phyloP scores from a whole-genome alignment of 2,888 invertebrate genomes.

The Chrysomela aeneicollis region DNA sequence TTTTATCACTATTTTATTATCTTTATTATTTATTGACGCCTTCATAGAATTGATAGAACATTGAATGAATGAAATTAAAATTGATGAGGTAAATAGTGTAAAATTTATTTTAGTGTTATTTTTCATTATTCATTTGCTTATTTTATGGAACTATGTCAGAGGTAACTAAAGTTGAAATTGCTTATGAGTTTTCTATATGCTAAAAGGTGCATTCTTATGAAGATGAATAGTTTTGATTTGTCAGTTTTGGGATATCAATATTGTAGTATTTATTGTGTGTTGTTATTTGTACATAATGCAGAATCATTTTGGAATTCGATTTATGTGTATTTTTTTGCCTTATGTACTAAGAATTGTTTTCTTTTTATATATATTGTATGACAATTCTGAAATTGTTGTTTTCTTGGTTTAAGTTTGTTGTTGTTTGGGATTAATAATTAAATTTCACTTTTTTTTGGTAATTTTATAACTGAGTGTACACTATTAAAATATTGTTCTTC shows the following conservation, averaged over 20 bases:
- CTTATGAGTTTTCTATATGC: not conserved
- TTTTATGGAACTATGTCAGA: not conserved
- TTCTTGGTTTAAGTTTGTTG: constrained; percentile 28
- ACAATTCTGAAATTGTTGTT: constrained; percentile 35
- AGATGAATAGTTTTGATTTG: constrained; percentile 30
- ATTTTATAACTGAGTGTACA: constrained; percentile 23
- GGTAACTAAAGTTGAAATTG: constrained; percentile 23
- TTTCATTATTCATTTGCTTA: constrained; percentile 16
- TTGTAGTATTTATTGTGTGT: constrained; percentile 24
- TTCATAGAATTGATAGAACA: no score
- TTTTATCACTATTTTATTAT: not conserved
- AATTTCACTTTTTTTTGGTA: constrained; percentile 42
- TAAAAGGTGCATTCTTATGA: constrained; percentile 52
- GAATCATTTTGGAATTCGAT: constrained; percentile 29
- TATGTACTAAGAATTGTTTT: constrained; percentile 41
- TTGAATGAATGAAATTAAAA: no score
- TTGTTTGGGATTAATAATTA: constrained; percentile 41
- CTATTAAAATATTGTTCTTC: constrained; percentile 26
- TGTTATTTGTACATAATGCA: constrained; percentile 50
- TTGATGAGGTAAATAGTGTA: not conserved
- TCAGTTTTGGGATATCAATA: constrained; percentile 23
- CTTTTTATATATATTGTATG: constrained; percentile 30
- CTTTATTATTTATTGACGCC: no score
- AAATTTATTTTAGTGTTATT: constrained; percentile 29
- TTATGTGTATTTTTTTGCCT: constrained; percentile 43